phyloP scores from a whole-genome alignment of 2,113 vertebrate species.

The Ictidomys tridecemlineatus region DNA sequence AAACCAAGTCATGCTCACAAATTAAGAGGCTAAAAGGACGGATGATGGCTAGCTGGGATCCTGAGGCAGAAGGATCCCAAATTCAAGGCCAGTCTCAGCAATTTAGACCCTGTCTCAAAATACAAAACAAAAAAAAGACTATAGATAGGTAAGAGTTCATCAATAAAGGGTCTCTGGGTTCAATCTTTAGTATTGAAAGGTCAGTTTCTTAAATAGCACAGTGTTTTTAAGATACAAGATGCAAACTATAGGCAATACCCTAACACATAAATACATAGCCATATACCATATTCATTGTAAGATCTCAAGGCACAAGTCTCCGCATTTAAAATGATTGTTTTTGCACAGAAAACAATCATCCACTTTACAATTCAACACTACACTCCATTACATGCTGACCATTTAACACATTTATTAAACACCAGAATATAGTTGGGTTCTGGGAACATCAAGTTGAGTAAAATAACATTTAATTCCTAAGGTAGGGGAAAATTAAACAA shows the following conservation, averaged over 20 bases:
- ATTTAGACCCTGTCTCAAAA: too few species aligned
- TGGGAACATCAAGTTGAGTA: not conserved
- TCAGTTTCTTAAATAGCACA: slow-evolving; percentile 1
- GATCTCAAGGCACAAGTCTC: slow-evolving; percentile 14
- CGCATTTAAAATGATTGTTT: not conserved
- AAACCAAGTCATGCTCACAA: not conserved
- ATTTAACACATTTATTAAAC: not conserved
- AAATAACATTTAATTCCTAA: slow-evolving; percentile 1
- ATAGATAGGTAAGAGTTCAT: too few species aligned
- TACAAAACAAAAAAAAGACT: too few species aligned
- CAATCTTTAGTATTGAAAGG: not conserved
- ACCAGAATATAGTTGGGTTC: not conserved
- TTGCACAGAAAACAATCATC: not conserved
- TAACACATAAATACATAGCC: slow-evolving; percentile 29
- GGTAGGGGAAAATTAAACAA: not conserved
- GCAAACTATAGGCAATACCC: not conserved
- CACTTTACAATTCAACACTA: not conserved
- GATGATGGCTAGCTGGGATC: not conserved
- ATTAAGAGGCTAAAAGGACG: not conserved
- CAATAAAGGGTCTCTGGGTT: too few species aligned
- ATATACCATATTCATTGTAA: not conserved
- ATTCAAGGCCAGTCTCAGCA: too few species aligned
- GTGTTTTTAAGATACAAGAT: not conserved
- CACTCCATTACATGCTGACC: not conserved
- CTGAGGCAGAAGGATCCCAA: too few species aligned